phyloP scores from a whole-genome alignment of 2,888 invertebrate species.

The Bhutanitis thaidina region DNA sequence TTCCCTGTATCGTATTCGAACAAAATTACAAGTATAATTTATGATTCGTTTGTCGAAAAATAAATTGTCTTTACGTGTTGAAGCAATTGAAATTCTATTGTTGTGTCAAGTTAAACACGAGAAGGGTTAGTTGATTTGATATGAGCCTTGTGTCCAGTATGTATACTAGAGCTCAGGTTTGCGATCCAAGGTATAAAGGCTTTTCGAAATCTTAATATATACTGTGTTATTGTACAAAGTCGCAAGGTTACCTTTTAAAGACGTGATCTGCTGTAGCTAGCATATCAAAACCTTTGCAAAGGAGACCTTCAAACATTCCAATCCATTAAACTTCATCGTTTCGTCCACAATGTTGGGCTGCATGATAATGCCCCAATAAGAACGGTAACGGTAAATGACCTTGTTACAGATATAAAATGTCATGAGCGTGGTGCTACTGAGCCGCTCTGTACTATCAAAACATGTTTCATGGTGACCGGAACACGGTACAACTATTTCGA shows the following conservation, averaged over 20 bases:
- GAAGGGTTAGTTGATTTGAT: too few relatives aligned
- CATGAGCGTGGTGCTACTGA: constrained; percentile 15
- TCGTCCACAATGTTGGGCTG: constrained; percentile 42
- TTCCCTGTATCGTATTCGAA: too few relatives aligned
- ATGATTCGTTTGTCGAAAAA: too few relatives aligned
- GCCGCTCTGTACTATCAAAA: constrained; percentile 1
- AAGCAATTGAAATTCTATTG: too few relatives aligned
- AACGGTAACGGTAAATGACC: constrained; percentile 64
- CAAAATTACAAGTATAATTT: too few relatives aligned
- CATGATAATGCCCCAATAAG: constrained; percentile 58
- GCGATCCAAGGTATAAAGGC: too few relatives aligned
- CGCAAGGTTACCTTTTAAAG: not conserved
- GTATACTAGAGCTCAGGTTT: too few relatives aligned
- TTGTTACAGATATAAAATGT: constrained; percentile 63
- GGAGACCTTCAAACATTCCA: constrained; percentile 57
- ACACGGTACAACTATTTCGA: not conserved
- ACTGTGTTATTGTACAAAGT: not conserved
- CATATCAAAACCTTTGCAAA: constrained; percentile 9
- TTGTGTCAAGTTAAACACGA: too few relatives aligned
- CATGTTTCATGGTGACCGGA: not conserved
- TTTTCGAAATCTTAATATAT: not conserved
- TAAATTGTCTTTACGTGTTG: too few relatives aligned
- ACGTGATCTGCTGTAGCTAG: not conserved
- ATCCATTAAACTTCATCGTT: constrained; percentile 49
- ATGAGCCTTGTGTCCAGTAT: too few relatives aligned